phyloP scores from a whole-genome alignment of 2,113 vertebrate species.

The Heptranchias perlo region DNA sequence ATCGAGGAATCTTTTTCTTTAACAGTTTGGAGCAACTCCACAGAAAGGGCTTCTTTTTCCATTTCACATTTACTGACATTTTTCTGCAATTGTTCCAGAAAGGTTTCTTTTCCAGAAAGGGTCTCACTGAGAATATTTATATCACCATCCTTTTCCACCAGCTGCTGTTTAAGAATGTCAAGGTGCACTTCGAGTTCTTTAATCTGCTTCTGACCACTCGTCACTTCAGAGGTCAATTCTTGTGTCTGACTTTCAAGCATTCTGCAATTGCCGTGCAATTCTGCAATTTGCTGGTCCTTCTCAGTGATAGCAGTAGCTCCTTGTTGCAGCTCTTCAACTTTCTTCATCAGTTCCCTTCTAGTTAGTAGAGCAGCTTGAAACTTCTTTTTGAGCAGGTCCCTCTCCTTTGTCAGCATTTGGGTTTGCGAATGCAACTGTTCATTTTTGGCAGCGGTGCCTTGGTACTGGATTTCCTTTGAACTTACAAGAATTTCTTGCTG shows the following conservation, averaged over 20 bases:
- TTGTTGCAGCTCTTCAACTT: slow-evolving; percentile 62
- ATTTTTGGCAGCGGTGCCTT: slow-evolving; percentile 53
- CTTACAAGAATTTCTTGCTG: slow-evolving; percentile 45
- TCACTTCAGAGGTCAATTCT: slow-evolving; percentile 52
- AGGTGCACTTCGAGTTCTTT: slow-evolving; percentile 50
- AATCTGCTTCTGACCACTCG: slow-evolving; percentile 45
- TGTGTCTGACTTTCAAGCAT: slow-evolving; percentile 46
- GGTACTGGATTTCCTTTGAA: slow-evolving; percentile 48
- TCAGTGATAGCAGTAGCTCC: slow-evolving; percentile 52
- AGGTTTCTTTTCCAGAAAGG: slow-evolving; percentile 47
- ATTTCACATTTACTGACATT: slow-evolving; percentile 47
- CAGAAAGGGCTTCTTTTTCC: slow-evolving; percentile 55
- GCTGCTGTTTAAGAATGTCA: slow-evolving; percentile 51
- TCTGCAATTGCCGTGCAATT: slow-evolving; percentile 43
- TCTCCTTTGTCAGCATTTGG: slow-evolving; percentile 61
- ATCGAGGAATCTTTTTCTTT: slow-evolving; percentile 55
- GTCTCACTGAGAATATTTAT: slow-evolving; percentile 46
- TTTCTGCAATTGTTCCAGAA: slow-evolving; percentile 47
- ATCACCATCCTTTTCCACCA: slow-evolving; percentile 56
- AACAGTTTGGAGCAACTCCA: slow-evolving; percentile 51
- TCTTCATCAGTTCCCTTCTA: slow-evolving; percentile 71
- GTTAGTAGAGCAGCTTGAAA: slow-evolving; percentile 70
- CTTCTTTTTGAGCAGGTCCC: slow-evolving; percentile 70
- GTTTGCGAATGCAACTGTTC: slow-evolving; percentile 54
- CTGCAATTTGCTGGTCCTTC: slow-evolving; percentile 48